Evolutionary conservation across 2,797 vertebrate genomes (phyloP).

Genomic region (Gymnopithys bicolor): DNA sequence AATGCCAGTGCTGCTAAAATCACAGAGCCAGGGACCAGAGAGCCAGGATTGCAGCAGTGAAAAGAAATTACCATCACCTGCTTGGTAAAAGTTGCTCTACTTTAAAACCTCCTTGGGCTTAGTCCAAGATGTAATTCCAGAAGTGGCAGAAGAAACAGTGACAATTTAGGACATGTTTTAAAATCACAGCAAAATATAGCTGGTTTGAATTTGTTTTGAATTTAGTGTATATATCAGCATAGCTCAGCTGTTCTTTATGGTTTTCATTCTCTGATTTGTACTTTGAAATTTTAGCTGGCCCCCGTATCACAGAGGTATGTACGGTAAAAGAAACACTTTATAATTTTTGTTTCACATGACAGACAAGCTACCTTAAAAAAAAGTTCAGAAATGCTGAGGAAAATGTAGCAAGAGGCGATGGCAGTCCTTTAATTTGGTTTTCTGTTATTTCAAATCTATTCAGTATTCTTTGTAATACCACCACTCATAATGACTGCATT

Average conservation of each 20-base stretch:
- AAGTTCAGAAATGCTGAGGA: conserved; percentile 16
- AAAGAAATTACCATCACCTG: background rate
- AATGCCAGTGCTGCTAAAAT: background rate
- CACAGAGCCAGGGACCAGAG: background rate
- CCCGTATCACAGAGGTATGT: background rate
- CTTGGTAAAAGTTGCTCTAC: background rate
- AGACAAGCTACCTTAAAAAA: background rate
- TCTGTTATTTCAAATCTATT: conserved; percentile 63
- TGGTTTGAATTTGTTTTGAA: background rate
- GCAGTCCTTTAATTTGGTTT: conserved; percentile 60
- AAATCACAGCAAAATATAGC: background rate
- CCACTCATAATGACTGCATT: conserved; percentile 63
- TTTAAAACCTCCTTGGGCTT: background rate
- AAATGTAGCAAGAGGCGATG: conserved; percentile 35
- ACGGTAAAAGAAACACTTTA: background rate
- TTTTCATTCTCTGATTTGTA: background rate
- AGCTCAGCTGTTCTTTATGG: background rate
- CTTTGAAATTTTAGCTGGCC: conserved; percentile 16
- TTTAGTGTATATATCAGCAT: conserved; percentile 24
- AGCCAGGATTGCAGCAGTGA: background rate
- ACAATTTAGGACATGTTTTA: background rate
- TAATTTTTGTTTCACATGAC: background rate
- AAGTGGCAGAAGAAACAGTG: background rate
- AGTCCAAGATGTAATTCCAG: background rate
- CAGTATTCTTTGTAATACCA: conserved; percentile 51